A percentile compares a stretch with the other conserved stretches of the same genome.
Conservation (phyloP, 2,113 vertebrate genomes). For the Petroica traversi region DNA sequence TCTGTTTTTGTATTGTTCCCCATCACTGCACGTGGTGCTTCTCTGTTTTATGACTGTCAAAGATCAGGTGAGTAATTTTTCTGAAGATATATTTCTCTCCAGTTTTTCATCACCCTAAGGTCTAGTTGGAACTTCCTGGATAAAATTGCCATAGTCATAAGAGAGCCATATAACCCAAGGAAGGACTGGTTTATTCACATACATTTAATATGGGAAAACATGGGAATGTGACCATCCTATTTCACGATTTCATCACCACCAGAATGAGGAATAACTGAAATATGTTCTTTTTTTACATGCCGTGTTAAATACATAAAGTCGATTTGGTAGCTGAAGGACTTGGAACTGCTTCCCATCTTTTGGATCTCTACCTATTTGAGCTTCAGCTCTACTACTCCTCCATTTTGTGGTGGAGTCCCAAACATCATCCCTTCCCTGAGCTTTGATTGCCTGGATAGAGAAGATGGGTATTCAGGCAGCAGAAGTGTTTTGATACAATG, state of each 20-base stretch:
- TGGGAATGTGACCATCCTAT: background rate
- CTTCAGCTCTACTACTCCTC: background rate
- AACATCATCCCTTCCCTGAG: background rate
- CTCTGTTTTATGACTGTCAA: background rate
- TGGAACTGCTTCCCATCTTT: background rate
- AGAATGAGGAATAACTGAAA: background rate
- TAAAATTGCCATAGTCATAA: background rate
- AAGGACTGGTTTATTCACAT: background rate
- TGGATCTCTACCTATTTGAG: background rate
- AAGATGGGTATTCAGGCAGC: background rate
- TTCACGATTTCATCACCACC: background rate
- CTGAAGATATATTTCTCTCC: background rate
- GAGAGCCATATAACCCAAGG: background rate
- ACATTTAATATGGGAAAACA: background rate
- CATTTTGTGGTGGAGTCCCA: background rate
- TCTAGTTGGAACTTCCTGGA: background rate
- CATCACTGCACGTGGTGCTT: background rate
- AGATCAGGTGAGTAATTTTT: background rate
- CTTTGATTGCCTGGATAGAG: background rate
- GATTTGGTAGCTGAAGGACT: background rate
- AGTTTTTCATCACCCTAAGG: background rate
- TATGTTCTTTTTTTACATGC: background rate
- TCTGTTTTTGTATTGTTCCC: background rate
- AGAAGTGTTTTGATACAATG: background rate
- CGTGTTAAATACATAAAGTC: background rate